These are phyloP conservation scores for Oophaga pumilio DNA, from an alignment of 2,113 vertebrate species.

Conservation along the genomic window DNA sequence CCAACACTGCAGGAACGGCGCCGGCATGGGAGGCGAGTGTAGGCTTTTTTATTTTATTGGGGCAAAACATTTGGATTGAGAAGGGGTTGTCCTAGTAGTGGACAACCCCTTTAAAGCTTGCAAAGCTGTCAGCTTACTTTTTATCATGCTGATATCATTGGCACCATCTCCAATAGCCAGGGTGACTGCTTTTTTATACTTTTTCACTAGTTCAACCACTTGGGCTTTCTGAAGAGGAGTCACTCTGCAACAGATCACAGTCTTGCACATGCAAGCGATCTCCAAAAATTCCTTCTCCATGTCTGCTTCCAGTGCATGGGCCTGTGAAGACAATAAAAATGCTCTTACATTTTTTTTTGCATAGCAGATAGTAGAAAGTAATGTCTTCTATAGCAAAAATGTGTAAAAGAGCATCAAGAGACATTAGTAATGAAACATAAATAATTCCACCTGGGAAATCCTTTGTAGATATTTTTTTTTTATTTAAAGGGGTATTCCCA, in stretches of 20 bases:
- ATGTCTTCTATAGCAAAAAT: background rate
- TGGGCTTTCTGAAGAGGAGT: conserved; percentile 82
- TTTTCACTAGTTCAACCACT: conserved; percentile 82
- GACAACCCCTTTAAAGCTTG: background rate
- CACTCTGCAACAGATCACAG: conserved; percentile 79
- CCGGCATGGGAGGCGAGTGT: too few species aligned
- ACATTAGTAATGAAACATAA: background rate
- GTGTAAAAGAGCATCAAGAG: background rate
- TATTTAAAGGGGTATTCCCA: background rate
- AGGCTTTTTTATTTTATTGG: too few species aligned
- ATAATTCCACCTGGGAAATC: too few species aligned
- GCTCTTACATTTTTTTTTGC: background rate
- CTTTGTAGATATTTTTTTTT: background rate
- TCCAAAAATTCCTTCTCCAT: conserved; percentile 76
- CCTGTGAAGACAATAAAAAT: conserved; percentile 61
- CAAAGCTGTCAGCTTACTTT: conserved; percentile 69
- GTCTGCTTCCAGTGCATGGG: conserved; percentile 74
- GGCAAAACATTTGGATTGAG: too few species aligned
- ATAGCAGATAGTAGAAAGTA: background rate
- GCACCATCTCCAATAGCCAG: conserved; percentile 79
- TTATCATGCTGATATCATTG: conserved; percentile 86
- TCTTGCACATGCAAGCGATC: conserved; percentile 78
- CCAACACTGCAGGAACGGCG: too few species aligned
- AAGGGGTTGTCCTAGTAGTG: too few species aligned
- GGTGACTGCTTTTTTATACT: conserved; percentile 72